phyloP scores from a whole-genome alignment of 2,113 vertebrate species.

The Atractosteus spatula region DNA sequence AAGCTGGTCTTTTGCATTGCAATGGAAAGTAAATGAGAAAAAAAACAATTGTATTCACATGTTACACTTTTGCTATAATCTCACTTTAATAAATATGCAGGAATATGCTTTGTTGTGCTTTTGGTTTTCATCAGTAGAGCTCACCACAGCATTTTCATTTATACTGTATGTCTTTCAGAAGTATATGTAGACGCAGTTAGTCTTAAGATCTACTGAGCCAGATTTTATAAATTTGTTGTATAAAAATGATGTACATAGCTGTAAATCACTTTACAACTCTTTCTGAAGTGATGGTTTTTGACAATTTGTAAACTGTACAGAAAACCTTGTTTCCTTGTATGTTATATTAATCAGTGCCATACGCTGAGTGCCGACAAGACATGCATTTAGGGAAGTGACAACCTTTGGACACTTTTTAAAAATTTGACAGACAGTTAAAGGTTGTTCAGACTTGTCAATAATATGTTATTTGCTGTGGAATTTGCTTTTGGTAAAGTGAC shows the following conservation, averaged over 20 bases:
- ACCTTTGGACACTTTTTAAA: no score
- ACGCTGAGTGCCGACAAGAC: no score
- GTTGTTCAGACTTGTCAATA: no score
- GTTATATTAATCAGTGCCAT: neutral
- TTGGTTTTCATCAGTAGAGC: constrained; percentile 9
- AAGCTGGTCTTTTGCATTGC: constrained; percentile 92
- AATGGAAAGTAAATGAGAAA: constrained; percentile 41
- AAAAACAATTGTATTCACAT: constrained; percentile 6
- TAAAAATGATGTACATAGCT: constrained; percentile 51
- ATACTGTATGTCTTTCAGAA: constrained; percentile 19
- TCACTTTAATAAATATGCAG: constrained; percentile 1
- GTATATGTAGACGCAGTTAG: constrained; percentile 15
- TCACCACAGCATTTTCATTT: constrained; percentile 15
- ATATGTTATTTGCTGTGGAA: no score
- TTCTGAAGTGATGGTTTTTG: constrained; percentile 22
- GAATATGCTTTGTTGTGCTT: constrained; percentile 4
- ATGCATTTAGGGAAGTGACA: no score
- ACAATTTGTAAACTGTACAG: constrained; percentile 34
- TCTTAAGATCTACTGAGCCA: constrained; percentile 47
- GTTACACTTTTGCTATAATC: constrained; percentile 6
- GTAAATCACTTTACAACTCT: constrained; percentile 27
- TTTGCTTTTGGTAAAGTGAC: no score
- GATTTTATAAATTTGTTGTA: constrained; percentile 36
- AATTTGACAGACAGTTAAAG: no score
- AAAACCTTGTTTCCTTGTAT: constrained; percentile 27